Evolutionary conservation across 2,888 invertebrate genomes (phyloP).

Genomic region (Trachelus troglodyta): DNA sequence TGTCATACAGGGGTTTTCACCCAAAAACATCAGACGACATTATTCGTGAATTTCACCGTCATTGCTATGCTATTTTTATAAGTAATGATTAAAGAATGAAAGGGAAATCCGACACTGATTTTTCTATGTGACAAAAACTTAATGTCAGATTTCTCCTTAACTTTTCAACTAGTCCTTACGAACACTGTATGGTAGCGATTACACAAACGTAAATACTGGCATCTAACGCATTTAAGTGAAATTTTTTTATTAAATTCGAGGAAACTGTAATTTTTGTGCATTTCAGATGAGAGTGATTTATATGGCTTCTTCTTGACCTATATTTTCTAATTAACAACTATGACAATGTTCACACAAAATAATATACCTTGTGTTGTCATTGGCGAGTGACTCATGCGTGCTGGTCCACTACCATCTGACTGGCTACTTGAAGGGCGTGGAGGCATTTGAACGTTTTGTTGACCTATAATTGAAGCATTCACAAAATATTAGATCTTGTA

Average conservation of each 20-base stretch:
- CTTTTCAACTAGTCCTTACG: neutral
- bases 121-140: neutral
- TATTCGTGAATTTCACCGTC: neutral
- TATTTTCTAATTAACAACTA: neutral
- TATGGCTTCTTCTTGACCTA: neutral
- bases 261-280: neutral
- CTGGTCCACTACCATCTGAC: conserved; percentile 72
- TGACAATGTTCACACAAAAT: neutral
- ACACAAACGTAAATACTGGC: neutral
- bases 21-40: neutral
- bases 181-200: neutral
- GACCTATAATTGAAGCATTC: conserved; percentile 70
- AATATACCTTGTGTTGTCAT: conserved; percentile 72
- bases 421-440: conserved; percentile 88
- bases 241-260: neutral
- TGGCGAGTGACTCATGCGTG: conserved; percentile 78
- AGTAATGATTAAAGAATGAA: neutral
- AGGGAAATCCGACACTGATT: neutral
- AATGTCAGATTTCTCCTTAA: neutral
- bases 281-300: neutral
- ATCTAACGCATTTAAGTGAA: neutral
- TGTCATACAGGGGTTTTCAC: neutral
- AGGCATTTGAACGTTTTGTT: conserved; percentile 96
- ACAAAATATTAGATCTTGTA: conserved; percentile 10
- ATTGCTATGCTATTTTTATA: neutral